phyloP scores from a whole-genome alignment of 2,888 invertebrate genomes.

The Hydriomena furcata region DNA sequence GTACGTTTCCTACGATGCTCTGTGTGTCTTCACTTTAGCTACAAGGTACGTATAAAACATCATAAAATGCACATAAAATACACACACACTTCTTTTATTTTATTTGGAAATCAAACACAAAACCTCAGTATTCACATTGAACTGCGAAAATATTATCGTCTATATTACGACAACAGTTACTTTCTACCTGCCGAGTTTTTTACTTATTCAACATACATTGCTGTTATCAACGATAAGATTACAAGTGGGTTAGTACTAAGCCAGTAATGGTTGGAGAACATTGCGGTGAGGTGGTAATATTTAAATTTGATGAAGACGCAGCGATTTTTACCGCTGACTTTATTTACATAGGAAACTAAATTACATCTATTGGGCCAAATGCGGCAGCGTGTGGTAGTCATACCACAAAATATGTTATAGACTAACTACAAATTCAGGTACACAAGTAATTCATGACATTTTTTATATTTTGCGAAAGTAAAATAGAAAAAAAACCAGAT shows the following conservation, averaged over 20 bases:
- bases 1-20: no score
- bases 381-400: constrained; percentile 29
- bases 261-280: constrained; percentile 26
- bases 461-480: no score
- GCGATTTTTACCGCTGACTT: constrained; percentile 55
- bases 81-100: constrained; percentile 36
- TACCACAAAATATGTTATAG: not conserved
- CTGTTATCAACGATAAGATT: not conserved
- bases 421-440: no score
- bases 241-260: not conserved
- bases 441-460: no score
- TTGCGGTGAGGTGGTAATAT: constrained; percentile 12
- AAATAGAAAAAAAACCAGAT: no score
- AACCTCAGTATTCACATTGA: constrained; percentile 37
- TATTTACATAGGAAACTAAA: constrained; percentile 60
- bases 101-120: constrained; percentile 44
- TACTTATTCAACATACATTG: not conserved
- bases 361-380: constrained; percentile 51
- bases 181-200: not conserved
- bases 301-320: constrained; percentile 43
- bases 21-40: no score
- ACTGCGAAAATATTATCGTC: constrained; percentile 41
- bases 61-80: constrained; percentile 34
- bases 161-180: constrained; percentile 19
- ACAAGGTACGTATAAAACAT: constrained; percentile 22